Evolutionary conservation across 2,888 invertebrate genomes (phyloP).

Genomic region (Metallyticus violacea): DNA sequence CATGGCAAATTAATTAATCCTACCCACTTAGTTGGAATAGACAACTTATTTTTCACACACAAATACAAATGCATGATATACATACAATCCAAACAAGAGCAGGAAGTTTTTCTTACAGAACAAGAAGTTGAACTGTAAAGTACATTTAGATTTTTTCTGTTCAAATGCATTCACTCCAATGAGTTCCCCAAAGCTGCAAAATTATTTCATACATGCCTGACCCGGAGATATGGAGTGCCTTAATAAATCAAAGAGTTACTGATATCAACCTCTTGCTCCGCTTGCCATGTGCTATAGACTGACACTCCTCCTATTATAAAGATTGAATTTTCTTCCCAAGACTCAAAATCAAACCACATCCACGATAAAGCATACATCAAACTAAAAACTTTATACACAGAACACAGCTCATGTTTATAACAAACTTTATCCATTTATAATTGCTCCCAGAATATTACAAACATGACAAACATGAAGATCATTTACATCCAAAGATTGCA

Average conservation of each 20-base stretch:
- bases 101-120: constrained; percentile 14
- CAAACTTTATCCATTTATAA: too few species aligned
- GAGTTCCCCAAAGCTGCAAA: constrained; percentile 21
- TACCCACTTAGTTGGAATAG: constrained; percentile 6
- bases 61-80: constrained; percentile 4
- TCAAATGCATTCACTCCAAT: constrained; percentile 12
- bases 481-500: not conserved
- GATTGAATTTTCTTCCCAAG: constrained; percentile 28
- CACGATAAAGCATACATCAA: not conserved
- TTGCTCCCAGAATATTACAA: not conserved
- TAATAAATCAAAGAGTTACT: not conserved
- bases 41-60: not conserved
- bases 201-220: constrained; percentile 24
- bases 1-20: constrained; percentile 27
- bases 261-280: constrained; percentile 29
- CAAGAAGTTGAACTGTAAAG: constrained; percentile 20
- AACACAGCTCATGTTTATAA: not conserved
- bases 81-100: not conserved
- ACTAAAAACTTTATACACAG: not conserved
- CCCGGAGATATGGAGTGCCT: constrained; percentile 26
- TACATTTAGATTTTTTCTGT: not conserved
- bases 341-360: constrained; percentile 34
- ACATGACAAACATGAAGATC: constrained; percentile 8
- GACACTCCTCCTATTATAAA: constrained; percentile 31
- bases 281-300: constrained; percentile 28